Conservation (phyloP, 30 jellyfish, hydroid and myxozoan genomes). For the Aurelia coerulea region DNA sequence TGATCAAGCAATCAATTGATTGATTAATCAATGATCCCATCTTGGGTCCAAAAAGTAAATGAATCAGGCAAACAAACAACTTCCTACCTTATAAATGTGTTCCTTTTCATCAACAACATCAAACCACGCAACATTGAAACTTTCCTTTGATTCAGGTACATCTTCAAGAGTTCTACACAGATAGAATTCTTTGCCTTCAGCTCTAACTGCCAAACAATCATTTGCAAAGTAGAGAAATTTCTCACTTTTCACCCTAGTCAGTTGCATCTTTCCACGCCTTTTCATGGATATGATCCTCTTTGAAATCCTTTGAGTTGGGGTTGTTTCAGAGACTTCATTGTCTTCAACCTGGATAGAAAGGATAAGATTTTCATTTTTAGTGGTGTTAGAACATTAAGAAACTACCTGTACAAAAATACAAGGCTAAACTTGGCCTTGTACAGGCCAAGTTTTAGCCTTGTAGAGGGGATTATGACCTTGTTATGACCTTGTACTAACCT, state of each 20-base stretch:
- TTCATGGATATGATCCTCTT: slow-evolving; percentile 48
- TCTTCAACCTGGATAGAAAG: not conserved
- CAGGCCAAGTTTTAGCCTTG: too few relatives aligned
- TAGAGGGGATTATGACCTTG: too few relatives aligned
- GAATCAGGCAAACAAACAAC: too few relatives aligned
- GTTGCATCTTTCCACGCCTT: slow-evolving; percentile 44
- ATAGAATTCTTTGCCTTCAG: slow-evolving; percentile 54
- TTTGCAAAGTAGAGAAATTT: slow-evolving; percentile 63
- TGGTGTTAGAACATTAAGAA: not conserved
- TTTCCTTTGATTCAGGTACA: slow-evolving; percentile 56
- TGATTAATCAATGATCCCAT: too few relatives aligned
- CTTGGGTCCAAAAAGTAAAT: too few relatives aligned
- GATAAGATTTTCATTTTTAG: not conserved
- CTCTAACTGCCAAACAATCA: slow-evolving; percentile 74
- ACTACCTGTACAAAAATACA: too few relatives aligned
- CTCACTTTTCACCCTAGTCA: slow-evolving; percentile 1
- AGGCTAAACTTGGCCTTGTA: too few relatives aligned
- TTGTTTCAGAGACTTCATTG: not conserved
- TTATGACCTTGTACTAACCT: too few relatives aligned
- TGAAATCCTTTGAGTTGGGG: slow-evolving; percentile 21
- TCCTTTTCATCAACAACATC: slow-evolving; percentile 28
- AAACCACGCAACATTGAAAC: slow-evolving; percentile 68
- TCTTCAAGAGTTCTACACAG: slow-evolving; percentile 73
- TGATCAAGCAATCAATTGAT: too few relatives aligned
- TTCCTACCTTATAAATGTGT: slow-evolving; percentile 41